These are phyloP conservation scores for Oscheius sp. DNA, from an alignment of 2,888 invertebrate species.

Conservation along the genomic window DNA sequence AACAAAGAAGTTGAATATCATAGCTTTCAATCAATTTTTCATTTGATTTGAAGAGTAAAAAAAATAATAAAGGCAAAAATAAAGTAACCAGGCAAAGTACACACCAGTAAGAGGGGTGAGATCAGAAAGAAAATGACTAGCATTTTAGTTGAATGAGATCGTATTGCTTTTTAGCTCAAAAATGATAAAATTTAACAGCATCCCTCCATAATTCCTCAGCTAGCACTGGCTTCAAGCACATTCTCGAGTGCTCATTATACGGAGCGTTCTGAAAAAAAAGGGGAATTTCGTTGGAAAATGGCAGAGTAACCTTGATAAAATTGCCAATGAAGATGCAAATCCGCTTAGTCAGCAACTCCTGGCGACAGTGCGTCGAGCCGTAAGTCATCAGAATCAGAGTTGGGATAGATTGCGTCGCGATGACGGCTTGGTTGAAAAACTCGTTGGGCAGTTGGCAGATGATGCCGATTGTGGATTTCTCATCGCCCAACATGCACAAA, in stretches of 20 bases:
- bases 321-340: not conserved
- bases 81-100: no score
- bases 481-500: conserved; percentile 15
- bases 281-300: no score
- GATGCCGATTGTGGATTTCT: conserved; percentile 8
- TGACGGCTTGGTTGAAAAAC: conserved; percentile 3
- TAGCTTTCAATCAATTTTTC: no score
- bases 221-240: not conserved
- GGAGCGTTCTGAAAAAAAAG: not conserved
- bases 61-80: no score
- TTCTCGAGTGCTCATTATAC: not conserved
- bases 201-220: not conserved
- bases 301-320: conserved; percentile 14
- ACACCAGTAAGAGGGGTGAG: no score
- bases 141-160: no score
- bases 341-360: conserved; percentile 3
- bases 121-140: no score
- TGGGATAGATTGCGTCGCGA: conserved; percentile 5
- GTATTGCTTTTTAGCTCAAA: not conserved
- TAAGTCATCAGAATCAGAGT: conserved; percentile 17
- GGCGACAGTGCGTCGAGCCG: not conserved
- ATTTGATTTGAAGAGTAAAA: no score
- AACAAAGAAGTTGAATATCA: no score
- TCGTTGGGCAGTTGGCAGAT: conserved; percentile 12
- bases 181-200: conserved; percentile 10